phyloP scores from a whole-genome alignment of 2,113 vertebrate genomes.

The Thunnus thynnus region DNA sequence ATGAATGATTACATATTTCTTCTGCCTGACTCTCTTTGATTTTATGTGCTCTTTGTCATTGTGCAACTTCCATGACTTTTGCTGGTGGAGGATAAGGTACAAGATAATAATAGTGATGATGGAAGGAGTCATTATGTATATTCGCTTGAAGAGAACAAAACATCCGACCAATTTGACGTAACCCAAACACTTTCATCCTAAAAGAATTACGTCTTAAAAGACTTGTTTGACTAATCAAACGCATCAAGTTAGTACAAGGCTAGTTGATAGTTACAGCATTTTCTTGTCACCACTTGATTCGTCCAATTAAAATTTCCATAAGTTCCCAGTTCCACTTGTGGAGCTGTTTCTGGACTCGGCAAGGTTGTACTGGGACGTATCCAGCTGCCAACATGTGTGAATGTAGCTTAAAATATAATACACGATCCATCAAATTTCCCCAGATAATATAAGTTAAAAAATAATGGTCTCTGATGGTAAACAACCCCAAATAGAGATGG shows the following conservation, averaged over 20 bases:
- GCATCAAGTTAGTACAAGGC: not conserved
- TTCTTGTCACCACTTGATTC: not conserved
- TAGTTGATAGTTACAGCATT: not conserved
- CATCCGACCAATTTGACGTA: not conserved
- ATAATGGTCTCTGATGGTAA: not conserved
- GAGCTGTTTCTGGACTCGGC: not conserved
- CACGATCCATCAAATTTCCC: not conserved
- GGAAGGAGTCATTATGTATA: not conserved
- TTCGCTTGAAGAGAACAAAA: not conserved
- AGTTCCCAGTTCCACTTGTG: not conserved
- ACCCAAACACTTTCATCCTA: not conserved
- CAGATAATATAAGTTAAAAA: not conserved
- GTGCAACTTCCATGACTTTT: slow-evolving; percentile 7
- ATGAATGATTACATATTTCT: slow-evolving; percentile 27
- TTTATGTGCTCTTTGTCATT: slow-evolving; percentile 16
- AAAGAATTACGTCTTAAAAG: not conserved
- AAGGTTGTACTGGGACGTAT: not conserved
- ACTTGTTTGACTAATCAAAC: not conserved
- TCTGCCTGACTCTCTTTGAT: slow-evolving; percentile 18
- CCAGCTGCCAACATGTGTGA: not conserved
- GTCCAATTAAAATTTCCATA: too few species aligned
- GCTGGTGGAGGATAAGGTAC: slow-evolving; percentile 1
- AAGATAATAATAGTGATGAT: slow-evolving; percentile 1
- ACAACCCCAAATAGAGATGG: not conserved
- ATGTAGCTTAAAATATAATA: not conserved